These are phyloP conservation scores for Myzus persicae DNA, from an alignment of 1,140 invertebrate genomes.

Conservation along the genomic window DNA sequence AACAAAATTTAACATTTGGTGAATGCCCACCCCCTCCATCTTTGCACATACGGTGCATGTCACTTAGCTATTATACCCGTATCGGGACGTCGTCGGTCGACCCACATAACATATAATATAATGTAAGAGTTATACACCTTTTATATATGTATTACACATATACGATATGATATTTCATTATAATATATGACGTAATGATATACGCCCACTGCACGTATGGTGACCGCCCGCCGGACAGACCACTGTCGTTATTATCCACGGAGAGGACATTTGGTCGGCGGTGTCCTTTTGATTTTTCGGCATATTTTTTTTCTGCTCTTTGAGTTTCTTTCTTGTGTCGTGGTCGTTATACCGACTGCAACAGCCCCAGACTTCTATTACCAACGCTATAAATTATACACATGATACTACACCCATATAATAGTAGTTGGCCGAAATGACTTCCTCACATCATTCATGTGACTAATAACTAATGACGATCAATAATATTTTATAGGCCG, in stretches of 20 bases:
- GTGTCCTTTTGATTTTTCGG: neutral
- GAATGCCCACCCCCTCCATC: neutral
- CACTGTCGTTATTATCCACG: neutral
- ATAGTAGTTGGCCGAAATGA: neutral
- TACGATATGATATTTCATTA: neutral
- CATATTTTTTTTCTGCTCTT: neutral
- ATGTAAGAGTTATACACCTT: neutral
- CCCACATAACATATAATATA: neutral
- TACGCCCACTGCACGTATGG: conserved; percentile 9
- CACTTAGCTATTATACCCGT: neutral
- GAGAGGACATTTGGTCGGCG: conserved; percentile 8
- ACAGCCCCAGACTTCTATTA: neutral
- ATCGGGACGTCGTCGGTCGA: neutral
- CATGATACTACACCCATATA: neutral
- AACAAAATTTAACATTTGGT: neutral
- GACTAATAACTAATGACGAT: neutral
- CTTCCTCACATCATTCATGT: neutral
- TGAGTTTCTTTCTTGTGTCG: neutral
- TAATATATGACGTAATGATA: conserved; percentile 5
- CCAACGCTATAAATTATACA: neutral
- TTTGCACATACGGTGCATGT: neutral
- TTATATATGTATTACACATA: neutral
- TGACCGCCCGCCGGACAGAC: neutral
- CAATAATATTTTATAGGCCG: neutral
- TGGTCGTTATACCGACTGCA: neutral